Base-by-base conservation (phyloP, 2,797 vertebrate species). In the Pseudocheirus occidentalis region DNA sequence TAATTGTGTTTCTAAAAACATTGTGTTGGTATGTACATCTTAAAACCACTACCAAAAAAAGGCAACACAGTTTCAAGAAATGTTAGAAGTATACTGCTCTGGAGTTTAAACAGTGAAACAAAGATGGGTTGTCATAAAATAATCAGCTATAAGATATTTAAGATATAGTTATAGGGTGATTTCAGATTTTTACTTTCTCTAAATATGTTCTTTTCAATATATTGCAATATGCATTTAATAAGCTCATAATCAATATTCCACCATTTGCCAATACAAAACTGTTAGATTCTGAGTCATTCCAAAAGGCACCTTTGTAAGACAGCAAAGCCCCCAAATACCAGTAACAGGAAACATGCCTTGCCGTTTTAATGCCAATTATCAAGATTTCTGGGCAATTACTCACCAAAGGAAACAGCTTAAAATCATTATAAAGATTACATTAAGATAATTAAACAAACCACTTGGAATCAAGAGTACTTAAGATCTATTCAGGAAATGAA, bases 401-500 rank as follows among this genome's bases (percentile, higher is more conserved):
- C 94, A 97, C 95, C 97, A 95, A 97, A 97, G 62, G 66, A 96
- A 95, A 98, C 98, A 99, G 99, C 98, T 98, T 99, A 98, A 98
- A 99, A 98, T 98, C 97, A 99, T 99, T 99, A 99, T 94, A 95
- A 18, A 98, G 97, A 98, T 92, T 96, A 94, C 97, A 97, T 96
- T 94, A 92, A 90, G 96, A 97, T 98, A 98, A 99, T 99, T 99
- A 98, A 98, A 98, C 96, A 97, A 98, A 99, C 99, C 98, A 97
- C 95, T 97, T 97, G 93, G 94, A 97, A 98, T 98, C 96, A 97
- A 92, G 27, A 96, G 95, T 94, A 96, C 97, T 98, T 98, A 97
- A 98, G 98, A 98, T 93, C 97, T 92, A 97, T 87, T 55, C 55
- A 96, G 95, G 98, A 98, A 95, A 97, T 97, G n/a, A 98, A 98